Percentiles rank a stretch among this genome's conserved stretches.
Evolutionary conservation across 2,888 invertebrate species (phyloP).

Genomic region (Pristionchus arcanus): DNA sequence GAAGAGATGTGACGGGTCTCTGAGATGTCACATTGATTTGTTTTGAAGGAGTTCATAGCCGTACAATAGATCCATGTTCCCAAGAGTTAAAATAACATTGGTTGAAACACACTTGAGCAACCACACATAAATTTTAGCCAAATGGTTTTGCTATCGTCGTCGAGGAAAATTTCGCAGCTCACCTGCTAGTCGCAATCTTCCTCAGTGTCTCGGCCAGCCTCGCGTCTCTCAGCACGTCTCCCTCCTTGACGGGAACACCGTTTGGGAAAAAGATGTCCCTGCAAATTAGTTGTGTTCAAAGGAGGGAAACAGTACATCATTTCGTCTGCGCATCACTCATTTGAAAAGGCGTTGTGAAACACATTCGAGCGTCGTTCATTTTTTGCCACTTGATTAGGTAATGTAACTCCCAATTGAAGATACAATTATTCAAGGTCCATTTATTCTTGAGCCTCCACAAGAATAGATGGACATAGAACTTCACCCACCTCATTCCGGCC

Average conservation of each 20-base stretch:
- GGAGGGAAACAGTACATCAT: no score
- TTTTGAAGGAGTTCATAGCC: no score
- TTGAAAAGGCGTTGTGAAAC: neutral
- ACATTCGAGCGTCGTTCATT: no score
- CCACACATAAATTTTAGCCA: no score
- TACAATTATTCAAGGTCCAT: no score
- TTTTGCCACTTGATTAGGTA: no score
- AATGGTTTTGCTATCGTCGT: neutral
- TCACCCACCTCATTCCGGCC: slow-evolving; percentile 11
- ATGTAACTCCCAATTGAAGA: no score
- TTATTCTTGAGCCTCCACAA: no score
- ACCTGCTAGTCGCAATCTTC: slow-evolving; percentile 57
- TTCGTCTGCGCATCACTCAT: neutral
- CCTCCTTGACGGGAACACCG: slow-evolving; percentile 52
- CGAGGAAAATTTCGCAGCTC: neutral
- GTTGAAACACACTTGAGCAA: neutral
- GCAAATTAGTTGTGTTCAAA: no score
- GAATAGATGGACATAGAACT: no score
- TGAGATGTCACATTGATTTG: neutral
- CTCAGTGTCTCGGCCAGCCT: slow-evolving; percentile 59
- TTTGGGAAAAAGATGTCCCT: slow-evolving; percentile 56
- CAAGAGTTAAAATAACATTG: no score
- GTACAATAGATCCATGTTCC: no score
- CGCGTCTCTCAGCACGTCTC: slow-evolving; percentile 59
- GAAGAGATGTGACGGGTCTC: slow-evolving; percentile 63